Evolutionary conservation across 2,888 invertebrate species (phyloP).

Genomic region (Ctenicera cuprea): DNA sequence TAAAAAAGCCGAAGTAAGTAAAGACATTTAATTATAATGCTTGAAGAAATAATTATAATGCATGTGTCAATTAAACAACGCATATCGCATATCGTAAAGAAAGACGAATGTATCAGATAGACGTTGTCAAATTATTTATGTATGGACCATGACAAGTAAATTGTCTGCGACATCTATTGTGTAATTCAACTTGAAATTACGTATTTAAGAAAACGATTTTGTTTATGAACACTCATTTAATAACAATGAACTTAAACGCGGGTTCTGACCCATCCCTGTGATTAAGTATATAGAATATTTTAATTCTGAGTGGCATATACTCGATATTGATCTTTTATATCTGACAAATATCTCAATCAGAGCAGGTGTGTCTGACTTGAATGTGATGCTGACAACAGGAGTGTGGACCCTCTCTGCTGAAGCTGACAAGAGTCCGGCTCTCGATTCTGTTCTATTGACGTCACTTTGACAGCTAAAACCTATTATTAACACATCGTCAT

Average conservation of each 20-base stretch:
- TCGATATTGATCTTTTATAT: slow-evolving; percentile 52
- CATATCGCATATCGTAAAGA: too few species aligned
- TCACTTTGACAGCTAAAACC: slow-evolving; percentile 40
- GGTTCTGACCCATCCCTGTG: slow-evolving; percentile 5
- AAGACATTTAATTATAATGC: too few species aligned
- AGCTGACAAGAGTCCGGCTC: slow-evolving; percentile 44
- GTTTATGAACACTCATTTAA: not conserved
- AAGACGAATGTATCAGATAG: too few species aligned
- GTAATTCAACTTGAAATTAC: slow-evolving; percentile 1
- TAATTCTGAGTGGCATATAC: slow-evolving; percentile 46
- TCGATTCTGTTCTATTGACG: slow-evolving; percentile 39
- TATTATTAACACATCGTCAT: slow-evolving; percentile 40
- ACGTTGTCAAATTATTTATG: too few species aligned
- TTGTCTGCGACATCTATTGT: not conserved
- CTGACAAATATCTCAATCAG: slow-evolving; percentile 54
- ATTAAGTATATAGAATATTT: slow-evolving; percentile 24
- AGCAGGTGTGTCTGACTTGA: slow-evolving; percentile 52
- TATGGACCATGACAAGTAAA: too few species aligned
- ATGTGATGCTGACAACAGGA: slow-evolving; percentile 45
- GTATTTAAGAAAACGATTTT: not conserved
- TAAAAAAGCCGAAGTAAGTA: too few species aligned
- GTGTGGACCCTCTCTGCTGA: slow-evolving; percentile 36
- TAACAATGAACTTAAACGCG: not conserved
- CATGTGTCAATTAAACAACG: too few species aligned
- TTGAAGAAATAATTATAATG: too few species aligned